Percentiles rank a stretch among this genome's conserved stretches.
phyloP scores from a whole-genome alignment of 30 jellyfish, hydroid and myxozoan species.

The Cassiopea andromeda region DNA sequence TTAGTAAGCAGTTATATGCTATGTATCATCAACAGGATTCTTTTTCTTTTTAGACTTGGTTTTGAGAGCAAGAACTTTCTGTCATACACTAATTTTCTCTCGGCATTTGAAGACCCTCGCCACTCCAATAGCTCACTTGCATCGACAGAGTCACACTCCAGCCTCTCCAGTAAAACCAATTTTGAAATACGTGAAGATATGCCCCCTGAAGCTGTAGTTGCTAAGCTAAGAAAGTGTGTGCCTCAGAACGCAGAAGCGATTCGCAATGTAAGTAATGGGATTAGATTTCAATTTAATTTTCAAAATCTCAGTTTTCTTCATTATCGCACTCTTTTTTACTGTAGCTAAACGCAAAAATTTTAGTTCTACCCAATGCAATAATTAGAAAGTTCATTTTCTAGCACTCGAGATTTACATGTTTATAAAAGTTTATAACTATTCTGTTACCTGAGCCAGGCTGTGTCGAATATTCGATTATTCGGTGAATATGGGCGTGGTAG shows the following conservation, averaged over 20 bases:
- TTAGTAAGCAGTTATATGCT: no score
- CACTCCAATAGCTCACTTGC: conserved; percentile 26
- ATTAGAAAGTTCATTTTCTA: no score
- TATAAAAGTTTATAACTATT: no score
- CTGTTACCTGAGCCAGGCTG: no score
- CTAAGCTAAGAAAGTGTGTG: conserved; percentile 40
- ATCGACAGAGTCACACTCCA: conserved; percentile 42
- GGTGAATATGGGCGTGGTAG: no score
- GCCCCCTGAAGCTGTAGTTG: conserved; percentile 45
- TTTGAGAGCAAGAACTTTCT: conserved; percentile 54
- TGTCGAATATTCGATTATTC: no score
- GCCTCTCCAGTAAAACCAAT: conserved; percentile 24
- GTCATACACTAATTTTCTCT: conserved; percentile 46
- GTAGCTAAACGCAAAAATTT: no score
- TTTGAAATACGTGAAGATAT: conserved; percentile 56
- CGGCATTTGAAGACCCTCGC: conserved; percentile 75
- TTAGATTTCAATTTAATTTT: not conserved
- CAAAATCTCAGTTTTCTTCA: no score
- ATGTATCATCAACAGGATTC: not conserved
- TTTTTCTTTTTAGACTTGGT: conserved; percentile 41
- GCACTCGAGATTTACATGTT: no score
- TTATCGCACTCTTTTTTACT: no score
- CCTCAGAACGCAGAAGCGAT: conserved; percentile 52
- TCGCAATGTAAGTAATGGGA: conserved; percentile 19
- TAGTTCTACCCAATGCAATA: no score